phyloP scores from a whole-genome alignment of 2,113 vertebrate genomes.

The Camelus dromedarius region DNA sequence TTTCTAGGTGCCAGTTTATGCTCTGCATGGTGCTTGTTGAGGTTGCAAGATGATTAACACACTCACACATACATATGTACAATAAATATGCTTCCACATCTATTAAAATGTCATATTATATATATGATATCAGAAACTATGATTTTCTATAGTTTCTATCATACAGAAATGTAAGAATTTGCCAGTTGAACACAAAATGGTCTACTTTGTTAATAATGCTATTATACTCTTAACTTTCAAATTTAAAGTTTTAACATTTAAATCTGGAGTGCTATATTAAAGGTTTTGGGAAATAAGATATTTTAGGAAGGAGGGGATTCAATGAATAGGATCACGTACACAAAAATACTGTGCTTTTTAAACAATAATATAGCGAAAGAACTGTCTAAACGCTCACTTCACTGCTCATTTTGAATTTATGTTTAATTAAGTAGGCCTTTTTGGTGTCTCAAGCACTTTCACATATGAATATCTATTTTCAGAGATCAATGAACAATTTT shows the following conservation, averaged over 20 bases:
- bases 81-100: not conserved
- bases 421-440: slow-evolving; percentile 63
- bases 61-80: not conserved
- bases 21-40: not conserved
- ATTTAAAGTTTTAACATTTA: slow-evolving; percentile 61
- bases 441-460: slow-evolving; percentile 20
- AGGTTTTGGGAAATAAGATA: not conserved
- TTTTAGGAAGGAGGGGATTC: not conserved
- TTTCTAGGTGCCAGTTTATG: slow-evolving; percentile 79
- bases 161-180: not conserved
- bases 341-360: slow-evolving; percentile 31
- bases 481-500: slow-evolving; percentile 65
- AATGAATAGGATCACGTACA: not conserved
- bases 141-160: not conserved
- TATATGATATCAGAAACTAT: not conserved
- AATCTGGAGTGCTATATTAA: slow-evolving; percentile 21
- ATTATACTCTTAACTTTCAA: slow-evolving; percentile 24
- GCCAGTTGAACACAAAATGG: not conserved
- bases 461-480: slow-evolving; percentile 71
- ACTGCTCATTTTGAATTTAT: slow-evolving; percentile 62
- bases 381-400: slow-evolving; percentile 56
- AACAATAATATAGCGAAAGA: slow-evolving; percentile 54
- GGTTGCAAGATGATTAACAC: slow-evolving; percentile 6
- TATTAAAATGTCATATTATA: not conserved
- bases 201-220: slow-evolving; percentile 18